Conservation (phyloP, 2,797 vertebrate species). For the Mionectes olivaceus region DNA sequence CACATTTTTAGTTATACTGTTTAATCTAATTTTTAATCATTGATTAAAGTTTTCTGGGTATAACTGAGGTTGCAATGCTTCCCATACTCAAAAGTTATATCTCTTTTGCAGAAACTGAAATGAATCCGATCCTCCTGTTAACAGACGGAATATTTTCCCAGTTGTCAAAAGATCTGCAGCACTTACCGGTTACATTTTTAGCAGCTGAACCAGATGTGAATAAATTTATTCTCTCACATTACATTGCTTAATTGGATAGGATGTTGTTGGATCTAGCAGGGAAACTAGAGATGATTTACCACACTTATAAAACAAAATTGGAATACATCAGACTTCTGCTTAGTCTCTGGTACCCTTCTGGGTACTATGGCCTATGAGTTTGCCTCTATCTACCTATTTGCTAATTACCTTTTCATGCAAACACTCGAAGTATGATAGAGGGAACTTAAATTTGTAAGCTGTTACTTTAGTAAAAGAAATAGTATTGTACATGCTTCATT, state of each 20-base stretch:
- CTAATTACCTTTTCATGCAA: not conserved
- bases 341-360: not conserved
- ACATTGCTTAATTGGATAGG: constrained; percentile 52
- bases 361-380: not conserved
- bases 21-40: constrained; percentile 19
- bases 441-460: not conserved
- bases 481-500: not conserved
- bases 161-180: not conserved
- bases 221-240: constrained; percentile 38
- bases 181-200: constrained; percentile 44
- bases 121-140: not conserved
- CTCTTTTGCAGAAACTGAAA: not conserved
- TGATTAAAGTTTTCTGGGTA: constrained; percentile 40
- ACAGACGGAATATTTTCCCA: constrained; percentile 22
- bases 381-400: not conserved
- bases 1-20: constrained; percentile 20
- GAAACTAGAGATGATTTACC: constrained; percentile 26
- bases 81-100: not conserved
- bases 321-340: not conserved
- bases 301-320: not conserved
- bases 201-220: constrained; percentile 46
- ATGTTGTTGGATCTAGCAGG: constrained; percentile 16
- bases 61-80: not conserved
- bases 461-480: not conserved
- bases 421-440: not conserved